These are phyloP conservation scores for Acleris emargana DNA, from an alignment of 2,888 invertebrate species.

Conservation along the genomic window DNA sequence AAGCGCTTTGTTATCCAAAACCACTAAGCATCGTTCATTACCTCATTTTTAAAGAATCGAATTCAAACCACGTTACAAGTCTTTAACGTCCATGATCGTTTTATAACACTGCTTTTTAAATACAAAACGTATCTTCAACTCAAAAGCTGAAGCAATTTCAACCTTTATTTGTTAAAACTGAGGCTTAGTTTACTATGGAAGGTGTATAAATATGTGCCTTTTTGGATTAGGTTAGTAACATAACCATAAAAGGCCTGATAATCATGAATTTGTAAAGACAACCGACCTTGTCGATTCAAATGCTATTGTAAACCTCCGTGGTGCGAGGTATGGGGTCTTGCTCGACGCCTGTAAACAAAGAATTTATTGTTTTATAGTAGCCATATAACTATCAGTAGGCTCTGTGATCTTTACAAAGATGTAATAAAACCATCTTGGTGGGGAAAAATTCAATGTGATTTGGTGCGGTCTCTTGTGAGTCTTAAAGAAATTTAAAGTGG, in stretches of 20 bases:
- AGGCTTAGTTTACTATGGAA: too few species aligned
- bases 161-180: too few species aligned
- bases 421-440: constrained; percentile 77
- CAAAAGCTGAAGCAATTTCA: too few species aligned
- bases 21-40: constrained; percentile 53
- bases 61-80: constrained; percentile 48
- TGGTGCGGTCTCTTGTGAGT: not conserved
- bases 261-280: not conserved
- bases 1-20: constrained; percentile 19
- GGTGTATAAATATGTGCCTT: too few species aligned
- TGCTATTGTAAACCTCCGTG: constrained; percentile 54
- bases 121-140: too few species aligned
- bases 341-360: constrained; percentile 70
- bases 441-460: constrained; percentile 49
- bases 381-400: constrained; percentile 71
- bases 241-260: constrained; percentile 36
- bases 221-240: not conserved
- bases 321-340: constrained; percentile 68
- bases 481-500: not conserved
- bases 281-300: constrained; percentile 4
- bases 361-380: constrained; percentile 81
- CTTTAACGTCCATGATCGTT: constrained; percentile 66
- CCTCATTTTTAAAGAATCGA: constrained; percentile 45
- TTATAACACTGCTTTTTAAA: constrained; percentile 44
- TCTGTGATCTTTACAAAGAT: constrained; percentile 67